Percentiles rank a stretch among this genome's conserved stretches.
phyloP scores from a whole-genome alignment of 2,113 vertebrate genomes.

The Oreochromis spilurus region DNA sequence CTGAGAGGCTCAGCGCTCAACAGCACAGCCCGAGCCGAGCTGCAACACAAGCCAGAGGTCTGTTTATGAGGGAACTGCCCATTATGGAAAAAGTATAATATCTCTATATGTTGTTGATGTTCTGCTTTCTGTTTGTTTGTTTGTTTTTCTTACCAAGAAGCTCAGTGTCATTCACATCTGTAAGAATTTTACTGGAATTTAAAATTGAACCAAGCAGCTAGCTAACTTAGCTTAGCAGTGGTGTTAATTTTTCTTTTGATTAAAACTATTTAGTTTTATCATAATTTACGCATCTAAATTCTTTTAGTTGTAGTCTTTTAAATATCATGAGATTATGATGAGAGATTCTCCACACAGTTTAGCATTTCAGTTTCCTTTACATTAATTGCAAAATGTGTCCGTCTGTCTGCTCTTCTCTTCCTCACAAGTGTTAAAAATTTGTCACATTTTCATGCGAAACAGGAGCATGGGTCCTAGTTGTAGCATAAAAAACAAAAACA shows the following conservation, averaged over 20 bases:
- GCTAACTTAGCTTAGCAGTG: not conserved
- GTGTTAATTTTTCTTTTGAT: not conserved
- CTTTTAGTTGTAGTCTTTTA: not conserved
- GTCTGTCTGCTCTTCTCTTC: not conserved
- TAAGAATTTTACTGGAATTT: not conserved
- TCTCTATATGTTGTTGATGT: not conserved
- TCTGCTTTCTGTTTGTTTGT: not conserved
- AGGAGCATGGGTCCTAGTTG: not conserved
- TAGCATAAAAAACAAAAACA: not conserved
- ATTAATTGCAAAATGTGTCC: not conserved
- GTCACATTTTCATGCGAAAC: not conserved
- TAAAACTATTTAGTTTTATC: not conserved
- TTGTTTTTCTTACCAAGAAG: not conserved
- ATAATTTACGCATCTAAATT: not conserved
- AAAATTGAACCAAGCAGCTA: not conserved
- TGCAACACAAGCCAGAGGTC: conserved; percentile 77
- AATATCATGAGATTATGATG: not conserved
- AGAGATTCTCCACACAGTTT: not conserved
- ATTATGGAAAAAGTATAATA: not conserved
- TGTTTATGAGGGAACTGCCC: not conserved
- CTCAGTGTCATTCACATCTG: not conserved
- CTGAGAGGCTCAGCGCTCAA: conserved; percentile 71
- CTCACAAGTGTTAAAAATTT: not conserved
- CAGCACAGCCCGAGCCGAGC: conserved; percentile 71
- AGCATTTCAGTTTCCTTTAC: not conserved